These are phyloP conservation scores for Procambarus virginalis DNA, from an alignment of 1,140 invertebrate species.

Conservation along the genomic window DNA sequence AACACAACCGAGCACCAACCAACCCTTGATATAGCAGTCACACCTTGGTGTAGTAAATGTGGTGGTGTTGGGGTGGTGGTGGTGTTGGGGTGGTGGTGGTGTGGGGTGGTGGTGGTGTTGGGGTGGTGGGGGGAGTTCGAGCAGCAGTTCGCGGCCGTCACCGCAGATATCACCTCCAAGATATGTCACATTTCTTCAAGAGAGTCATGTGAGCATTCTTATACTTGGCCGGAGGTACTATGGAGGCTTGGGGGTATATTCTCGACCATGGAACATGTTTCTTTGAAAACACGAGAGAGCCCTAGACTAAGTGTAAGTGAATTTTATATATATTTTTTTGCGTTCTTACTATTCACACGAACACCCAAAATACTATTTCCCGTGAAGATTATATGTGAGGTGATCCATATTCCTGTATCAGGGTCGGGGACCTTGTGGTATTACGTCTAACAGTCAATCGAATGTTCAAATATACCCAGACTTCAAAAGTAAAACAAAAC, in stretches of 20 bases:
- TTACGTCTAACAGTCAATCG: too few species aligned
- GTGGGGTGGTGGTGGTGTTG: not conserved
- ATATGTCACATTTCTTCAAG: conserved; percentile 36
- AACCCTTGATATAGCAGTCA: too few species aligned
- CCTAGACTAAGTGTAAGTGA: not conserved
- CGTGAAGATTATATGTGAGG: not conserved
- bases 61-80: too few species aligned
- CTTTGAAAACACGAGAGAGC: too few species aligned
- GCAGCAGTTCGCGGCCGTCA: conserved; percentile 47
- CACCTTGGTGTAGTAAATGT: too few species aligned
- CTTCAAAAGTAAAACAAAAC: too few species aligned
- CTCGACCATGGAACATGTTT: too few species aligned
- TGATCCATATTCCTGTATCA: too few species aligned
- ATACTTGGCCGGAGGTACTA: not conserved
- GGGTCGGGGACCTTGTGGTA: too few species aligned
- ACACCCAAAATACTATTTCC: not conserved
- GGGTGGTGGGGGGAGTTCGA: conserved; percentile 24
- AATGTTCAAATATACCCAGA: too few species aligned
- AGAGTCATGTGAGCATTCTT: conserved; percentile 51
- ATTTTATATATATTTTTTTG: not conserved
- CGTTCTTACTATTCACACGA: not conserved
- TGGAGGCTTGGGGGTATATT: not conserved
- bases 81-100: too few species aligned
- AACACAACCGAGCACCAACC: too few species aligned
- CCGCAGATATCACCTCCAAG: conserved; percentile 46